Percentiles rank a stretch among this genome's conserved stretches.
These are phyloP conservation scores for Amblyornis subalaris DNA, from an alignment of 2,113 vertebrate species.

Conservation along the genomic window DNA sequence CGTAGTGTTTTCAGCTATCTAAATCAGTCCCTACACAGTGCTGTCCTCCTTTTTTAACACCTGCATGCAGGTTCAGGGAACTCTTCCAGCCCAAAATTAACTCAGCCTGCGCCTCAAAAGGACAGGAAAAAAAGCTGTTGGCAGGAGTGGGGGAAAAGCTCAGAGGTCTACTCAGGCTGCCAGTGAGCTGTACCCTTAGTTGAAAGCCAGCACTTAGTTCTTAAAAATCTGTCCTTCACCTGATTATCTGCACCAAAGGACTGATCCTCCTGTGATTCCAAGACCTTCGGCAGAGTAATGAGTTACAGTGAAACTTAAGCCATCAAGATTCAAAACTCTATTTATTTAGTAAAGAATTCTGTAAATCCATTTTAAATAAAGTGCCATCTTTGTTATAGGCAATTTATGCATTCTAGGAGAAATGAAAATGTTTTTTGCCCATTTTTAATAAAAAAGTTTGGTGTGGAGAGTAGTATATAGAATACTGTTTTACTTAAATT, in stretches of 20 bases:
- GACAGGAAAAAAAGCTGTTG: neutral
- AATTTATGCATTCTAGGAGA: neutral
- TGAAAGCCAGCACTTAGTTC: neutral
- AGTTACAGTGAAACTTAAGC: neutral
- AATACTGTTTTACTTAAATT: conserved; percentile 19
- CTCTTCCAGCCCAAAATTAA: conserved; percentile 5
- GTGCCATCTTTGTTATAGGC: neutral
- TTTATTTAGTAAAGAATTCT: neutral
- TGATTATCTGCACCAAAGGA: neutral
- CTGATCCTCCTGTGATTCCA: neutral
- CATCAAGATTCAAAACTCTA: neutral
- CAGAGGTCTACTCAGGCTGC: neutral
- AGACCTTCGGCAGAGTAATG: neutral
- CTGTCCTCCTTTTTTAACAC: neutral
- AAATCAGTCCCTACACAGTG: neutral
- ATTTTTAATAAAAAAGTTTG: neutral
- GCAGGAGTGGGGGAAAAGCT: neutral
- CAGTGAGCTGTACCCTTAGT: neutral
- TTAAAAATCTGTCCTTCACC: neutral
- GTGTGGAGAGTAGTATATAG: neutral
- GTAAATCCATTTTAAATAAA: neutral
- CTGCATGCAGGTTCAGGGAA: neutral
- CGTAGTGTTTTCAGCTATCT: neutral
- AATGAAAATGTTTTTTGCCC: neutral
- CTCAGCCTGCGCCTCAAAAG: neutral